Conservation (phyloP, 2,113 vertebrate species). For the Trogon surrucura region DNA sequence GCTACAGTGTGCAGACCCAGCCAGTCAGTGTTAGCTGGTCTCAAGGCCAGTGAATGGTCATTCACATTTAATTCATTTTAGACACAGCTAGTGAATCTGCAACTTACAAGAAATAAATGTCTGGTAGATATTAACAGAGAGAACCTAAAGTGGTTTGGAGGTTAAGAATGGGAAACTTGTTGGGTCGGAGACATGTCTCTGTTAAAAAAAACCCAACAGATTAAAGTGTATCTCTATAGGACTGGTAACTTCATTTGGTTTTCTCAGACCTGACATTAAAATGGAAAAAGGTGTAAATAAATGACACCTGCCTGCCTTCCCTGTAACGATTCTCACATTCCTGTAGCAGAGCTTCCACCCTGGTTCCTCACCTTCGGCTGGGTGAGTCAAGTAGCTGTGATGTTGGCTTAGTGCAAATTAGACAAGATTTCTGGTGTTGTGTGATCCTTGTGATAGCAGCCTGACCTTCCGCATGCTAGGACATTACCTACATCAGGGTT, state of each 20-base stretch:
- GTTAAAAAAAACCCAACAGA: not conserved
- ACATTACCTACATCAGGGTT: not conserved
- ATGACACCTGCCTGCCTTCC: not conserved
- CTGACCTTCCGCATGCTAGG: constrained; percentile 48
- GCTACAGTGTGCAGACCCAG: not conserved
- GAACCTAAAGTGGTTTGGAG: not conserved
- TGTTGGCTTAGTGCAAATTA: not conserved
- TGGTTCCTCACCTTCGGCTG: not conserved
- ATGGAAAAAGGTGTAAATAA: not conserved
- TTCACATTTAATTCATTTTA: not conserved
- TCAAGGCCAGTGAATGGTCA: not conserved
- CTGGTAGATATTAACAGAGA: not conserved
- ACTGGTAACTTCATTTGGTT: not conserved
- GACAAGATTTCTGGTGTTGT: not conserved
- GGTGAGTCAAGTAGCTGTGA: not conserved
- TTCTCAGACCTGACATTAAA: not conserved
- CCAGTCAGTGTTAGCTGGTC: not conserved
- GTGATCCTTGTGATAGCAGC: not conserved
- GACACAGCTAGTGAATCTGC: not conserved
- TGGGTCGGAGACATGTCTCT: not conserved
- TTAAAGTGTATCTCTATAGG: not conserved
- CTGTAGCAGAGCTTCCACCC: not conserved
- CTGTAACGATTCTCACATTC: not conserved
- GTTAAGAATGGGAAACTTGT: not conserved
- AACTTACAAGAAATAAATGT: not conserved